phyloP scores from a whole-genome alignment of 2,888 invertebrate genomes.

The Pterostichus madidus region DNA sequence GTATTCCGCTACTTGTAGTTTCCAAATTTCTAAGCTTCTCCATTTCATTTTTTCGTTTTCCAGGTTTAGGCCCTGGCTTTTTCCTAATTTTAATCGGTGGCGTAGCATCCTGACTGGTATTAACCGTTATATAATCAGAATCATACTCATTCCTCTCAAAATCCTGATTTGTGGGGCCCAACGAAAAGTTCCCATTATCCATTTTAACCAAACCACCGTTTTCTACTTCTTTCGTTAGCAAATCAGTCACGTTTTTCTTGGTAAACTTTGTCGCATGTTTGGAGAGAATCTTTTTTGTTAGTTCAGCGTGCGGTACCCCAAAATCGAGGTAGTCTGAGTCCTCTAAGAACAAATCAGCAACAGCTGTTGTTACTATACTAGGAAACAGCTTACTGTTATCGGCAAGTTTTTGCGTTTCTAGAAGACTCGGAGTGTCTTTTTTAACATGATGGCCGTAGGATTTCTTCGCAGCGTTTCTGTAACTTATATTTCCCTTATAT shows the following conservation, averaged over 20 bases:
- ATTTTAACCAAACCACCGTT: constrained; percentile 84
- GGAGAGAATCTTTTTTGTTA: constrained; percentile 82
- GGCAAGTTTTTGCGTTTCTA: constrained; percentile 69
- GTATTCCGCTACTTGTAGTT: constrained; percentile 68
- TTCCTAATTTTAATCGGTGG: constrained; percentile 69
- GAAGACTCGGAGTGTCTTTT: constrained; percentile 60
- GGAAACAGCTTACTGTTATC: constrained; percentile 74
- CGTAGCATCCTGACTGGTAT: constrained; percentile 56
- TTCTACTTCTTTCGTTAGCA: constrained; percentile 85
- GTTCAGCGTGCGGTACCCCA: constrained; percentile 85
- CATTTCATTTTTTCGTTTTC: constrained; percentile 67
- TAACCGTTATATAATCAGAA: constrained; percentile 69
- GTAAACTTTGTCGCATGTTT: constrained; percentile 83
- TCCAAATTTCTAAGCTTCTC: constrained; percentile 52
- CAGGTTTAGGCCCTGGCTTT: constrained; percentile 70
- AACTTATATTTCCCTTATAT: constrained; percentile 92
- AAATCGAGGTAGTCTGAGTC: constrained; percentile 86
- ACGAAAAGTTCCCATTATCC: constrained; percentile 84
- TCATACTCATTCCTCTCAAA: constrained; percentile 57
- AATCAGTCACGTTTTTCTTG: constrained; percentile 82
- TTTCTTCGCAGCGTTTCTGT: constrained; percentile 88
- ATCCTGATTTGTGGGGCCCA: constrained; percentile 79
- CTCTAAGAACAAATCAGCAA: constrained; percentile 85
- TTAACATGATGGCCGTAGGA: constrained; percentile 70
- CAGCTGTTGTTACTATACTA: constrained; percentile 83